Evolutionary conservation across 2,888 invertebrate species (phyloP), one percentile per base, ranked within the genome.

Genomic region (Dugesia japonica): DNA sequence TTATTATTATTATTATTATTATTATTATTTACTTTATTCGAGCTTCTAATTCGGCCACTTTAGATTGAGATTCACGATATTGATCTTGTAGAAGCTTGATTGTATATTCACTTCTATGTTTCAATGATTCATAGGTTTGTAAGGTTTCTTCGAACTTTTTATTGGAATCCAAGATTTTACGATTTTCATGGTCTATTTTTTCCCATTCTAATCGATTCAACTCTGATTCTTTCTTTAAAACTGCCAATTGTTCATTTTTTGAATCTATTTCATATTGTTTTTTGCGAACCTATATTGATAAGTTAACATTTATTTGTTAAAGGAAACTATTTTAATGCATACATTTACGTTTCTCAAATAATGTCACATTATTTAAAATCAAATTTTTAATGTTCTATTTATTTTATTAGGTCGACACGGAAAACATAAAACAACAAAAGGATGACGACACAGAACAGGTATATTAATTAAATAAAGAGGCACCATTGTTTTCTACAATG

Each of bases 81-180:
- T 56, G 56, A 56, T 56, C 56, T 56, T 56, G 56, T n/a, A 56
- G 23, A 56, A 20, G 56, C 23, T 56, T 56, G 23, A 56, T 56
- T 20, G 56, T 56, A 56, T 56, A 56, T 56, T 56, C 56, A 56
- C 56, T 56, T 56, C 56, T n/a, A 56, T 56, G 56, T n/a, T 56
- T 56, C 9, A 56, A n/a, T 23, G 56, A 56, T 56, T 56, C 56
- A 56, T 20, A 56, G n/a, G 56, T 56, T n/a, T 56, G 56, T 4
- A 56, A 4, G 1, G 56, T 56, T 13, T 56, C 56, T 23, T 56
- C 56, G 17, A 13, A 23, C 7, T 56, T n/a, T 23, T 56, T 56
- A 23, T 56, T 56, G 4, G 56, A 56, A 20, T 23, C n/a, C 7
- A 56, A n/a, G n/a, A 56, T 56, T 56, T 56, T 56, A 4, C n/a